Base-by-base conservation (phyloP, 2,797 vertebrate genomes). In the Oceanodroma leucorhoa region DNA sequence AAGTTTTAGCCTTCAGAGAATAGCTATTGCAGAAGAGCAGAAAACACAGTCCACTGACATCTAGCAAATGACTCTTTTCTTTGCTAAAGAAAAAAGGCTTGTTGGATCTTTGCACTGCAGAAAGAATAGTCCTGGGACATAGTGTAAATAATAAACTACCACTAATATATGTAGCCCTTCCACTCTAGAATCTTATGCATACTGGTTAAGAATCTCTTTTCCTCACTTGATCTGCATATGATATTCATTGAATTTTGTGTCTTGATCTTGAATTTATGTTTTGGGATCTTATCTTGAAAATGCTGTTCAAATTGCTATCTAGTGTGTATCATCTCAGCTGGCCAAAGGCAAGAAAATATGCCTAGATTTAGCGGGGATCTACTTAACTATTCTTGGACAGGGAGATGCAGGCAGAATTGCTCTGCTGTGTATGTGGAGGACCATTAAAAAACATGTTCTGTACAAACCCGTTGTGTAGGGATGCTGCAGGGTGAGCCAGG, bases 1-100 rank as follows among this genome's bases (percentile, higher is more conserved):
- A 53, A 16, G 19, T 87, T 94, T 91, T 82, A 91, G n/a, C 57
- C 92, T 95, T 95, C 71, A 87, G 90, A 95, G 83, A 89, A 81
- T n/a, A 93, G 60, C 57, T 89, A 5, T 78, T 96, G 81, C 71
- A 83, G 88, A 93, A 77, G 50, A 94, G 78, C 38, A 69, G 81
- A 94, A 94, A 91, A 77, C 58, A 89, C 36, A 89, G 34, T 62
- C 72, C 69, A 79, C 29, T 82, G 85, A 67, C 43, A 84, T 76
- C 50, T 87, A 87, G 78, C 26, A 91, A 94, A 89, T 64, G 19
- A 73, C 21, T 90, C 17, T 80, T 61, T 84, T 34, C 41, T 79
- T 83, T 83, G 55, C 77, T 77, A 30, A 93, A 83, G 45, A 38
- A 60, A 43, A 93, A 93, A 53, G 19, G 11, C 18, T 71, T 93